Percentiles rank a stretch among this genome's conserved stretches.
Conservation (phyloP, 2,888 invertebrate genomes). For the Arctia plantaginis region DNA sequence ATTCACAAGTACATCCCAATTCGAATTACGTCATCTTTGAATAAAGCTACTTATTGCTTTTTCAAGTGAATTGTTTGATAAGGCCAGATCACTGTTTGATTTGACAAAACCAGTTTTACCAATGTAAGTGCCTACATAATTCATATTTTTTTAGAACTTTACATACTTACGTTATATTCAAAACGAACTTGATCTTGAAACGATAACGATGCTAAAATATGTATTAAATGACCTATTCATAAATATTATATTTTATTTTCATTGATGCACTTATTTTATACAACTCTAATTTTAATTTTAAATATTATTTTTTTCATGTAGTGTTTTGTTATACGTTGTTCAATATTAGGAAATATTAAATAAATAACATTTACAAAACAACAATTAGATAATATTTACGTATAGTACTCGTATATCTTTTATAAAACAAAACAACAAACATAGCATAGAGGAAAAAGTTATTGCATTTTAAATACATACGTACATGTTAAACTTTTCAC, state of each 20-base stretch:
- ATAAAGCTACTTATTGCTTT: conserved; percentile 4
- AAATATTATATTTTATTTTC: conserved; percentile 20
- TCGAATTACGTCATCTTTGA: conserved; percentile 4
- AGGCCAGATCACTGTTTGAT: conserved; percentile 10
- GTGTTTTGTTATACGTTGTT: neutral
- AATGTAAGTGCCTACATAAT: neutral
- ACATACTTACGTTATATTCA: conserved; percentile 14
- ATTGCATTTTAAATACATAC: conserved; percentile 2
- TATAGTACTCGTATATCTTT: neutral
- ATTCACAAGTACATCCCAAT: conserved; percentile 6
- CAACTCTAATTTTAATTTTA: neutral
- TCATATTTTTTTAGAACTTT: neutral
- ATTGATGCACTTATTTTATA: conserved; percentile 2
- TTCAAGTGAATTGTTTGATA: neutral
- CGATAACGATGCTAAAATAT: neutral
- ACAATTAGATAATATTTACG: neutral
- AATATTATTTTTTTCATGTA: neutral
- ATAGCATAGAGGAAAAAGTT: neutral
- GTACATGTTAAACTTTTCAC: neutral
- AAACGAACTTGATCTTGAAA: conserved; percentile 27
- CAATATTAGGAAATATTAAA: neutral
- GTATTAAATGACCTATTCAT: too few species aligned
- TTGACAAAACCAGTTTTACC: conserved; percentile 10
- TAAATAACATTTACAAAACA: neutral
- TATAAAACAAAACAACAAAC: neutral